Evolutionary conservation across 2,888 invertebrate genomes (phyloP), one percentile per base, ranked within the genome.

Genomic region (Standfussiana lucernea): DNA sequence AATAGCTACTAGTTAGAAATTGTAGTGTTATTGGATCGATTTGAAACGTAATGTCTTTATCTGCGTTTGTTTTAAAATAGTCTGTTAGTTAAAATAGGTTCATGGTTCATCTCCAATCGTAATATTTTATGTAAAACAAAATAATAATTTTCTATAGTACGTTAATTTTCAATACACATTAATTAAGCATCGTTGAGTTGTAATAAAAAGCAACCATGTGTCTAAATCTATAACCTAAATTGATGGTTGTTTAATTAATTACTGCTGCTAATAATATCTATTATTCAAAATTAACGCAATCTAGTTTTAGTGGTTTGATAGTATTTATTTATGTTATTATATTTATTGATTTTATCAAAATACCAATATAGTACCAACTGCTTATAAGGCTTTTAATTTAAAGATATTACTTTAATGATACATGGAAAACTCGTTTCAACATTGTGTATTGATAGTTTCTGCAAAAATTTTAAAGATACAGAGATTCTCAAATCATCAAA

Each of bases 211-310:
- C 21, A 79, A 28, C 18, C 8, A 35, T 40, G 18, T 50, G 5
- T 42, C 40, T 50, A 7, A 18, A 45, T 37, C 53, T 13, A 69
- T 42, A 45, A 62, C n/a, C 18, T 3, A 56, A 40, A 76, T 77
- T 47, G 15, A 59, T n/a, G 32, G 45, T 5, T 4, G 28, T 37
- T 53, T 10, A 45, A 45, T 65, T 65, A 75, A 74, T 50, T 62
- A 28, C 1, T 28, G 1, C 18, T 28, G 35, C 21, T 4, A 66
- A 47, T 45, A 37, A 47, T 37, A 61, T 32, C 10, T 18, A 45
- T 35, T 24, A 47, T 50, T 32, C 47, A n/a, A 62, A 18, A 47
- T 75, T 8, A 32, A 37, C 1, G 24, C 45, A 13, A 35, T 42
- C 7, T 35, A n/a, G n/a, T n/a, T n/a, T 18, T 8, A 59, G 21